phyloP scores from a whole-genome alignment of 2,888 invertebrate genomes.

The Chirona hameri region DNA sequence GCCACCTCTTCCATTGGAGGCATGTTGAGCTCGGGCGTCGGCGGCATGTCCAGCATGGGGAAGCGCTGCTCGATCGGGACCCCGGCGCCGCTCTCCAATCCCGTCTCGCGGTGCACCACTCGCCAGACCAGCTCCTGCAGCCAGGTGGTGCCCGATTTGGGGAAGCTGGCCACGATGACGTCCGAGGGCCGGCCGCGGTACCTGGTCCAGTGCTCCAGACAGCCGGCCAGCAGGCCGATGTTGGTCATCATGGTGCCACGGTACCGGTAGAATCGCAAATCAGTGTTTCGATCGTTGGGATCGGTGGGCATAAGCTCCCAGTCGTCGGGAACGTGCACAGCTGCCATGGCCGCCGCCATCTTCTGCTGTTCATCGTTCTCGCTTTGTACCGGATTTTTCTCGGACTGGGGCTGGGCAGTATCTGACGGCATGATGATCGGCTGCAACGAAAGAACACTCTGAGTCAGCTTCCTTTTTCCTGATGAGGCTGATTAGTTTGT shows the following conservation, averaged over 20 bases:
- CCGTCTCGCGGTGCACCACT: neutral
- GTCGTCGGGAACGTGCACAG: neutral
- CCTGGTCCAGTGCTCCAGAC: neutral
- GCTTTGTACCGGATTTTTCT: no score
- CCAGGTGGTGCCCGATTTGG: conserved; percentile 8
- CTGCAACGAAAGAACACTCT: no score
- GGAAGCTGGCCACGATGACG: conserved; percentile 8
- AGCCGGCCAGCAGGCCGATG: neutral
- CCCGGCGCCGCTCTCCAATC: no score
- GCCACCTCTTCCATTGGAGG: neutral
- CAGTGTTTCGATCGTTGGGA: neutral
- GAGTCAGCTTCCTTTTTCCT: no score
- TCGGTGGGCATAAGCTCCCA: neutral
- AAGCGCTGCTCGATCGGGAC: no score
- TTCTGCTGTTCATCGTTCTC: no score
- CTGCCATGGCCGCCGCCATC: no score
- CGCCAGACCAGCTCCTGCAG: neutral
- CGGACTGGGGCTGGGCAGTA: no score
- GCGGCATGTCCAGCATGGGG: no score
- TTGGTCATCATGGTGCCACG: neutral
- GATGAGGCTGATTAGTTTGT: no score
- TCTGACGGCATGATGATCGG: no score
- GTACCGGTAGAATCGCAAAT: neutral
- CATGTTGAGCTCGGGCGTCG: no score
- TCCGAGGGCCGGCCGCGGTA: neutral